phyloP scores from a whole-genome alignment of 2,113 vertebrate genomes.

The Pelusios castaneus region DNA sequence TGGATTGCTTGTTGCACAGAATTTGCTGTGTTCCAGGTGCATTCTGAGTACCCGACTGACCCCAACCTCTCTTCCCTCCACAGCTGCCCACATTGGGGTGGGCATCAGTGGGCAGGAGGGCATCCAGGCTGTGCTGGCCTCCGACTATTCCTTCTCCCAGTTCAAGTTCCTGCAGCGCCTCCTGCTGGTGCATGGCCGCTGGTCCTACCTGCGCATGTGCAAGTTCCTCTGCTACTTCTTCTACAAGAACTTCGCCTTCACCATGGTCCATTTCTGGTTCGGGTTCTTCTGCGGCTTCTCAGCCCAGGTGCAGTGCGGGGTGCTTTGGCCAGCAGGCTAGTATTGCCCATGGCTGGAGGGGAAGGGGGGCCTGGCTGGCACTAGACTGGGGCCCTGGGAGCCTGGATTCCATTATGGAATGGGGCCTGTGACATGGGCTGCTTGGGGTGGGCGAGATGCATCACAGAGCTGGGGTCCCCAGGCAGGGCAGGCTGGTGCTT shows the following conservation, averaged over 20 bases:
- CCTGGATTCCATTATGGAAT: too few relatives aligned
- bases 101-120: constrained; percentile 97
- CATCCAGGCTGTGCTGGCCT: constrained; percentile 93
- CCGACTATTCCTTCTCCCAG: constrained; percentile 96
- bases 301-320: constrained; percentile 82
- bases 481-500: background rate
- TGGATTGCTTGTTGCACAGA: too few relatives aligned
- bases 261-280: constrained; percentile 99
- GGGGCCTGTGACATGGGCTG: too few relatives aligned
- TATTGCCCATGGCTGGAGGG: background rate
- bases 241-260: constrained; percentile 99
- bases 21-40: too few relatives aligned
- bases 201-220: constrained; percentile 98
- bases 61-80: background rate
- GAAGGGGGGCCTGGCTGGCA: background rate
- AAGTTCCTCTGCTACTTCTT: constrained; percentile 98
- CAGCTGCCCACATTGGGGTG: constrained; percentile 93
- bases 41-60: background rate
- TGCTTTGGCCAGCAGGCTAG: background rate
- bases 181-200: constrained; percentile 94
- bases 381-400: background rate
- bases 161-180: constrained; percentile 96
- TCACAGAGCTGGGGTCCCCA: background rate
- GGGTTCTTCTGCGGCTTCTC: constrained; percentile 98
- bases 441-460: too few relatives aligned